These are phyloP conservation scores for Hybognathus amarus DNA, from an alignment of 2,797 vertebrate species.

Conservation along the genomic window DNA sequence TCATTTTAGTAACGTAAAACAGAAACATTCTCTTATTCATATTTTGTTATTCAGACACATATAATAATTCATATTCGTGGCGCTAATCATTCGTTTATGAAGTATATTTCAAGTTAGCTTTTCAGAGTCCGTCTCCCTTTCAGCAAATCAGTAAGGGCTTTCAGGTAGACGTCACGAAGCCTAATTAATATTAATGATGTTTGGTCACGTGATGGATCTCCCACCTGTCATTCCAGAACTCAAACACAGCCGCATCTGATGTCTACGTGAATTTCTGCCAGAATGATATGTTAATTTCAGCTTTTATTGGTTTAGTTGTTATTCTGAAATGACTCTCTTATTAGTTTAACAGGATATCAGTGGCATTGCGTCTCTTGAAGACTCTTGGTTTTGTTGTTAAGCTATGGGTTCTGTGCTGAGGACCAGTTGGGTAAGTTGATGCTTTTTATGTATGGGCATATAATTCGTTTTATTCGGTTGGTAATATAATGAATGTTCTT, in stretches of 20 bases:
- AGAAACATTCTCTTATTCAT: background rate
- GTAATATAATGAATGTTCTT: background rate
- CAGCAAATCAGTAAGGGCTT: background rate
- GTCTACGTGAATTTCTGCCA: background rate
- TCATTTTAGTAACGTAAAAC: background rate
- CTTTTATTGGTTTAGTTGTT: background rate
- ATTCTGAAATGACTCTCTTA: background rate
- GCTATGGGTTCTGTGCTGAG: background rate
- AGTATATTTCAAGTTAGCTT: background rate
- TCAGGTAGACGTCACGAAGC: background rate
- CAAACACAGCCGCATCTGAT: background rate
- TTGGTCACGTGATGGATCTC: background rate
- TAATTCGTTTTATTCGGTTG: background rate
- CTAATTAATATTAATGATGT: background rate
- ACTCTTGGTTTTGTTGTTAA: background rate
- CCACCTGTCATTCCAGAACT: background rate
- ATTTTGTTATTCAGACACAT: background rate
- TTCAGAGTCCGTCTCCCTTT: background rate
- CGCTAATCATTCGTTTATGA: background rate
- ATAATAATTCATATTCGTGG: slow-evolving; percentile 5
- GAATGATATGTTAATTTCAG: background rate
- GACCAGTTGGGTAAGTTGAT: background rate
- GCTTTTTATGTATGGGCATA: background rate
- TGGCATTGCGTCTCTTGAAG: background rate
- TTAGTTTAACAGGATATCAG: background rate